Evolutionary conservation across 2,888 invertebrate species (phyloP), one percentile per base, ranked within the genome.

Genomic region (Ectropis crepuscularia): DNA sequence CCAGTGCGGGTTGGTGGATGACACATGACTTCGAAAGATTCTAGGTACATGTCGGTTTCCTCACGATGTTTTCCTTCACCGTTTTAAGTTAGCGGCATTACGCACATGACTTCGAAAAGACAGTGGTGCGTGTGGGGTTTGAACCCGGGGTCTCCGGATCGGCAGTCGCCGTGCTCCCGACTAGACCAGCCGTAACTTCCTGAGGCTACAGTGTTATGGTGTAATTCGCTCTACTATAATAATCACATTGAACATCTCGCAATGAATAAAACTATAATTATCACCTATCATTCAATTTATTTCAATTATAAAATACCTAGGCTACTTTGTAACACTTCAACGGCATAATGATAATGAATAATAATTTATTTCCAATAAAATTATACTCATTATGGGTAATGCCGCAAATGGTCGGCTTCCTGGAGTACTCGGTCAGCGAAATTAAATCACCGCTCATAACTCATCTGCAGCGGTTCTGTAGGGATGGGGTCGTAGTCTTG

Each of bases 361-460:
- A 64, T 55, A 66, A 68, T 64, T 63, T 59, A 70, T 66, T 63
- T 67, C 67, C 68, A 70, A 70, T 70, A 63, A 64, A 64, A 64
- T 70, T 60, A 63, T 55, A 43, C 66, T 70, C 66, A 70, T 70
- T 70, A 67, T 53, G 43, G 50, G 49, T 45, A 53, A 41, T 62
- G 60, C 68, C 53, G 53, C 65, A 65, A 59, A 69, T 59, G 63
- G 65, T 55, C 12, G 16, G 62, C 61, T 69, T 69, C 71, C 65
- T 55, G 62, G 57, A 61, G 46, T 62, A 61, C 57, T 64, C 62
- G 65, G 53, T 61, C 55, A 62, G 63, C 61, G 60, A 66, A 68
- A 69, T 71, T 69, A 71, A 71, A 71, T 69, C 69, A 66, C 63
- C 61, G 63, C 59, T 57, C 68, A 63, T 71, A 65, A 68, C 55